Evolutionary conservation across 2,797 vertebrate genomes (phyloP).

Genomic region (Melanotaenia maccullochi): DNA sequence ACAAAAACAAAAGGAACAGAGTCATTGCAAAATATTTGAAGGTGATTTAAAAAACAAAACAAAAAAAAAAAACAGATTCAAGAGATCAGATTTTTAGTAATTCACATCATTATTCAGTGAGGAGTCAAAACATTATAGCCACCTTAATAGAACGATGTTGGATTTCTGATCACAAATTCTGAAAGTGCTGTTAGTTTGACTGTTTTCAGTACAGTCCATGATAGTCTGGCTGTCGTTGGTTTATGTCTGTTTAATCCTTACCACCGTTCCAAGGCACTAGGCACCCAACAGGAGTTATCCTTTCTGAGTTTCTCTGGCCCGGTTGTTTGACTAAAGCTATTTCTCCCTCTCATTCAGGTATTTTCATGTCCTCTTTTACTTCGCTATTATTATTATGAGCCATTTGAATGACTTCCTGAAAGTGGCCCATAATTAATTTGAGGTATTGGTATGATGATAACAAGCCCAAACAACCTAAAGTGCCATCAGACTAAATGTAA

Average conservation of each 20-base stretch:
- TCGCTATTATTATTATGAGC: not conserved
- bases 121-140: not conserved
- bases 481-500: not conserved
- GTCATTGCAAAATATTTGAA: not conserved
- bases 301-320: not conserved
- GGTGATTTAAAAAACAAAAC: not conserved
- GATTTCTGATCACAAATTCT: not conserved
- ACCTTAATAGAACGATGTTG: not conserved
- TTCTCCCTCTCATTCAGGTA: not conserved
- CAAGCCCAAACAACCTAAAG: not conserved
- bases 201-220: no score
- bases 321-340: not conserved
- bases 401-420: not conserved
- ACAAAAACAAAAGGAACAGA: conserved; percentile 30
- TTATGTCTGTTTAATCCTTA: not conserved
- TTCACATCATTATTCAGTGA: not conserved
- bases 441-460: not conserved
- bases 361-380: not conserved
- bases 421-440: not conserved
- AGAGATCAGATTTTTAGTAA: not conserved
- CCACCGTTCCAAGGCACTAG: not conserved
- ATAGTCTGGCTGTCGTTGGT: not conserved
- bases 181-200: not conserved
- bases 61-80: not conserved
- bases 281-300: not conserved